Conservation (phyloP, 1,140 invertebrate species). For the Hypsibius dujardini region DNA sequence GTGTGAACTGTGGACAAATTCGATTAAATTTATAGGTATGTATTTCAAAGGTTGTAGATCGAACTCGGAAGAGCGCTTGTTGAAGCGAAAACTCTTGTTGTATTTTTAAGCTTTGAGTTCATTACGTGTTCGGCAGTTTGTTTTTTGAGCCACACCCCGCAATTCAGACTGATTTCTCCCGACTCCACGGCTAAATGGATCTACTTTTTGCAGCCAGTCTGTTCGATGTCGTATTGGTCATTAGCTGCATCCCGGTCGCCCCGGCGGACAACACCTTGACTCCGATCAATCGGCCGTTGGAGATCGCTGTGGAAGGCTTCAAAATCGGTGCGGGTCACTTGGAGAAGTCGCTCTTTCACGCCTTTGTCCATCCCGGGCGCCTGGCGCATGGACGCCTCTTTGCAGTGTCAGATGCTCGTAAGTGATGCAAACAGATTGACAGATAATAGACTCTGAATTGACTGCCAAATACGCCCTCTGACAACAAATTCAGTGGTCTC, state of each 20-base stretch:
- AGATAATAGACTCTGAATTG: neutral
- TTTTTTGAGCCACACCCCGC: too few species aligned
- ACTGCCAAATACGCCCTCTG: neutral
- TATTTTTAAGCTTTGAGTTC: too few species aligned
- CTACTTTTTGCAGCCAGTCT: neutral
- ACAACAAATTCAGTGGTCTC: neutral
- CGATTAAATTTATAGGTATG: too few species aligned
- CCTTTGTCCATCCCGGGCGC: neutral
- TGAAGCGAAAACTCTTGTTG: too few species aligned
- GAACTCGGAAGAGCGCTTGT: too few species aligned
- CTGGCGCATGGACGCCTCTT: neutral
- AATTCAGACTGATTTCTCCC: too few species aligned
- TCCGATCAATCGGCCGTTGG: neutral
- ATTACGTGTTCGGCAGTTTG: too few species aligned
- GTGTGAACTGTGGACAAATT: too few species aligned
- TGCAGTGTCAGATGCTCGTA: neutral
- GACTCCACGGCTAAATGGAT: too few species aligned
- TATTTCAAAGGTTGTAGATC: too few species aligned
- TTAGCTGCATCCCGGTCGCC: neutral
- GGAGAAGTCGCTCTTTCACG: slow-evolving; percentile 4
- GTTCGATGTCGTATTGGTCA: neutral
- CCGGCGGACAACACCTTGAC: neutral
- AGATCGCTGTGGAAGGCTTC: neutral
- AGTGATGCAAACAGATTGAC: neutral
- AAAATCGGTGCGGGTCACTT: neutral